phyloP scores from a whole-genome alignment of 2,888 invertebrate genomes.

The Nephrotoma appendiculata region DNA sequence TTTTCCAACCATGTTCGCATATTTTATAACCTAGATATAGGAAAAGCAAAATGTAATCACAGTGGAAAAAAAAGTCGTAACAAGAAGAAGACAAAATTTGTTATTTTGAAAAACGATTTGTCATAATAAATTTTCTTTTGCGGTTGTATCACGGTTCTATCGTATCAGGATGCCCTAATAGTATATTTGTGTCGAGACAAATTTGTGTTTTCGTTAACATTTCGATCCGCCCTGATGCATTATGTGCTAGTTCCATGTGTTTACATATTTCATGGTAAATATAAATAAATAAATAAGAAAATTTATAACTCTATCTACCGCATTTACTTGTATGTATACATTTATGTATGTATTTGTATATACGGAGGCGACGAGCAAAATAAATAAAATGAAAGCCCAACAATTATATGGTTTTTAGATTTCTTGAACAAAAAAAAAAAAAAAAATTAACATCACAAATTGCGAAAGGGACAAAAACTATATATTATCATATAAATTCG shows the following conservation, averaged over 20 bases:
- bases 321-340: background rate
- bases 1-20: background rate
- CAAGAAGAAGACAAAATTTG: background rate
- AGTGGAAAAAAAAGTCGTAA: background rate
- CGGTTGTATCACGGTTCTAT: background rate
- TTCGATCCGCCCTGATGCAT: background rate
- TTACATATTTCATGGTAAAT: background rate
- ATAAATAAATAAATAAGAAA: background rate
- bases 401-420: background rate
- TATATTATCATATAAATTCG: background rate
- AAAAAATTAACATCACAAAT: background rate
- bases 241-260: background rate
- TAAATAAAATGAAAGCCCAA: background rate
- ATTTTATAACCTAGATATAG: background rate
- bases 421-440: background rate
- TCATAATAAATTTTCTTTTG: background rate
- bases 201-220: background rate
- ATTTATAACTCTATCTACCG: background rate
- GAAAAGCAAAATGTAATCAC: background rate
- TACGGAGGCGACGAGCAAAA: background rate
- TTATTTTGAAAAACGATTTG: background rate
- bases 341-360: background rate
- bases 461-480: background rate
- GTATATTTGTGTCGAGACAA: background rate
- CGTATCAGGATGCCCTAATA: background rate